Conservation (phyloP, 2,888 invertebrate genomes). For the Platycheirus albimanus region DNA sequence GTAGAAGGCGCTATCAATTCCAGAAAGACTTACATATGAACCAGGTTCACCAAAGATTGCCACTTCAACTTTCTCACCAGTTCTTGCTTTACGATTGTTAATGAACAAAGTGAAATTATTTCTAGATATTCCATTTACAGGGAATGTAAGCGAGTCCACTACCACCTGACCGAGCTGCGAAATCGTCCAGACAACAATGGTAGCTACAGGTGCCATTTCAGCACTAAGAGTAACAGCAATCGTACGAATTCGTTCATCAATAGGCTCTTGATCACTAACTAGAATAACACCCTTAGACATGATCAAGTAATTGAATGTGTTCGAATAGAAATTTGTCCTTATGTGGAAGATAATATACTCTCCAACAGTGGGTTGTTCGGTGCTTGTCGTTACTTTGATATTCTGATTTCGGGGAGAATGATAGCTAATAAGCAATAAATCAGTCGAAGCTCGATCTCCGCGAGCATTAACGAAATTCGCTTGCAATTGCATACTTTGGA, state of each 20-base stretch:
- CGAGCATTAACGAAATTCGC: conserved; percentile 88
- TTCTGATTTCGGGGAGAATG: conserved; percentile 92
- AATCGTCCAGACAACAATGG: conserved; percentile 94
- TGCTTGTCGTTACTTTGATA: conserved; percentile 93
- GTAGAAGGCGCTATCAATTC: conserved; percentile 94
- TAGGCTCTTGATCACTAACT: conserved; percentile 91
- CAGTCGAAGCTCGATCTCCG: conserved; percentile 87
- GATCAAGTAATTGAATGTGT: conserved; percentile 94
- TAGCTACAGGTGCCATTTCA: conserved; percentile 96
- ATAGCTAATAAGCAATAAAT: conserved; percentile 89
- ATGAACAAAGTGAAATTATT: conserved; percentile 95
- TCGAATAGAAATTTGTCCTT: conserved; percentile 94
- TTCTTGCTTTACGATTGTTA: conserved; percentile 96
- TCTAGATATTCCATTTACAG: conserved; percentile 96
- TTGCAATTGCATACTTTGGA: conserved; percentile 87
- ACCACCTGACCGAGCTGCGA: conserved; percentile 92
- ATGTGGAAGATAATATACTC: conserved; percentile 98
- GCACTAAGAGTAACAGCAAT: conserved; percentile 92
- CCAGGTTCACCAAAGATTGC: conserved; percentile 97
- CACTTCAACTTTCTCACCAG: conserved; percentile 96
- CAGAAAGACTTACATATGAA: conserved; percentile 95
- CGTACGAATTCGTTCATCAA: conserved; percentile 90
- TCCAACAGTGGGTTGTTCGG: conserved; percentile 92
- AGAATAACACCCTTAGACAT: conserved; percentile 96
- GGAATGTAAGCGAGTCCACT: conserved; percentile 97